Evolutionary conservation across 64 coral and sea anemone species (phyloP).

Genomic region (Dendronephthya gigantea): DNA sequence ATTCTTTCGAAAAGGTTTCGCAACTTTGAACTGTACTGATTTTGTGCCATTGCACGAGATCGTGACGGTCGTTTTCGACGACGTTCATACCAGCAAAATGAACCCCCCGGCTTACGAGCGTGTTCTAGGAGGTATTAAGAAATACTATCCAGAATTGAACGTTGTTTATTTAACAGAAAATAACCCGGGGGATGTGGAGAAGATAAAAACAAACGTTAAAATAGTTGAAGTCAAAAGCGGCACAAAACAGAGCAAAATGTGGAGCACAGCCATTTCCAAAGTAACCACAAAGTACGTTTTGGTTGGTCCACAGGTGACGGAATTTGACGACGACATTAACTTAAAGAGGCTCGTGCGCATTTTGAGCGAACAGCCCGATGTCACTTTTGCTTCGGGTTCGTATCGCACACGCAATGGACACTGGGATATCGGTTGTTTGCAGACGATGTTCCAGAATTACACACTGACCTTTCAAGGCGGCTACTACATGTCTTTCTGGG

Average conservation of each 20-base stretch:
- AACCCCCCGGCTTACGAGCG: neutral
- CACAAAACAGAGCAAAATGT: constrained; percentile 23
- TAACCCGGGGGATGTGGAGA: neutral
- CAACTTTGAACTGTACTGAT: constrained; percentile 50
- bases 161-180: constrained; percentile 42
- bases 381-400: constrained; percentile 55
- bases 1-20: constrained; percentile 73
- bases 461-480: constrained; percentile 64
- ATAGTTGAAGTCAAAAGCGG: neutral
- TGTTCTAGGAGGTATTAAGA: constrained; percentile 43
- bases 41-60: constrained; percentile 49
- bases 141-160: constrained; percentile 41
- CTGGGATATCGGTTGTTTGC: constrained; percentile 70
- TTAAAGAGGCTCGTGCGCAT: constrained; percentile 65
- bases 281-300: constrained; percentile 62
- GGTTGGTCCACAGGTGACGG: constrained; percentile 42
- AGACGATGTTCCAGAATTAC: constrained; percentile 59
- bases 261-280: constrained; percentile 36
- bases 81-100: neutral
- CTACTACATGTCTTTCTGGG: constrained; percentile 60
- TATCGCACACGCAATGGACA: constrained; percentile 50
- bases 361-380: constrained; percentile 37
- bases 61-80: constrained; percentile 48
- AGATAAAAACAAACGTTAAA: neutral
- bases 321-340: constrained; percentile 51